Percentiles rank a stretch among this genome's conserved stretches.
These are phyloP conservation scores for Antechinus flavipes DNA, from an alignment of 2,113 vertebrate genomes.

Conservation along the genomic window DNA sequence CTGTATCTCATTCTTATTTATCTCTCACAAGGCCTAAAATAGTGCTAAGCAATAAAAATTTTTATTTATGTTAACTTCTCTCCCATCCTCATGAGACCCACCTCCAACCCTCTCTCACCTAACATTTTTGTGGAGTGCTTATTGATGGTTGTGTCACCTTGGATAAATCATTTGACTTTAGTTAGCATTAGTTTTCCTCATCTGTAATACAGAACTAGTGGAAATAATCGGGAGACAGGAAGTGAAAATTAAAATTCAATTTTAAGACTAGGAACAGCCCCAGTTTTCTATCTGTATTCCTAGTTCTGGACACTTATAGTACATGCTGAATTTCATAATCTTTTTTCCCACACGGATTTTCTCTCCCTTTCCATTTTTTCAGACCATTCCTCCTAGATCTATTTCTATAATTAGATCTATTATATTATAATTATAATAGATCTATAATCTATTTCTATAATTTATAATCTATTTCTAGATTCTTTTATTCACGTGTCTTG, in stretches of 20 bases:
- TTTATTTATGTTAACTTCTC: not conserved
- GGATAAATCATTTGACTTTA: not conserved
- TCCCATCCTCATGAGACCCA: not conserved
- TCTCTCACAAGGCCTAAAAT: not conserved
- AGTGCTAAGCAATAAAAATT: not conserved
- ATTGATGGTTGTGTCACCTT: not conserved
- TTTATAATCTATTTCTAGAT: not conserved
- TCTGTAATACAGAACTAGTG: not conserved
- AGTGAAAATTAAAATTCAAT: not conserved
- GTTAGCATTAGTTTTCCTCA: not conserved
- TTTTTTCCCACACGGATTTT: not conserved
- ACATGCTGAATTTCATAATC: not conserved
- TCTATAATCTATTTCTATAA: not conserved
- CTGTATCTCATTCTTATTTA: not conserved
- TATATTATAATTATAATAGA: no score
- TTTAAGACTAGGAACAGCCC: not conserved
- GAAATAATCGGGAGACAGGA: not conserved
- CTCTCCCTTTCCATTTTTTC: constrained; percentile 47
- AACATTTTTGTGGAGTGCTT: not conserved
- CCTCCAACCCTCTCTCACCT: not conserved
- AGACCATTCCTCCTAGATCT: not conserved
- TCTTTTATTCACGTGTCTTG: not conserved
- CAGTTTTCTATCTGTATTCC: not conserved
- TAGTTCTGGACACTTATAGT: not conserved
- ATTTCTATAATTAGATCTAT: not conserved